Percentiles rank a stretch among this genome's conserved stretches.
These are phyloP conservation scores for Ectropis grisescens DNA, from an alignment of 1,140 invertebrate genomes.

Conservation along the genomic window DNA sequence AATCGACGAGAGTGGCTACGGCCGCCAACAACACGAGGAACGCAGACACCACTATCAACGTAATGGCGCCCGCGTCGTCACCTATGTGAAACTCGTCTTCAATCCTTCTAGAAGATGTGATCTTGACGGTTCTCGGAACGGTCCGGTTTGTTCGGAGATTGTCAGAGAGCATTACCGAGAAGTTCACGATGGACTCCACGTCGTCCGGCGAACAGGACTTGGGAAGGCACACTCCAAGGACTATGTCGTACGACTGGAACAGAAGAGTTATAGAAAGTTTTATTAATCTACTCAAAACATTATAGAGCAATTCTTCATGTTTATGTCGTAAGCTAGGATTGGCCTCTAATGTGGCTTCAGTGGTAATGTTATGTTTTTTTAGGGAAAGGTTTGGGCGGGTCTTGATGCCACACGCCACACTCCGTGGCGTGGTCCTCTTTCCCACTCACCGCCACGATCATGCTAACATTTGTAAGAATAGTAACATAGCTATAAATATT, in stretches of 20 bases:
- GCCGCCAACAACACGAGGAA: constrained; percentile 25
- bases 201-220: constrained; percentile 37
- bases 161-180: constrained; percentile 55
- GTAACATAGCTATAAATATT: too few relatives aligned
- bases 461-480: too few relatives aligned
- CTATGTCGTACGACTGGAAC: constrained; percentile 42
- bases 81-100: constrained; percentile 28
- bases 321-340: too few relatives aligned
- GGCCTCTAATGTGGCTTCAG: too few relatives aligned
- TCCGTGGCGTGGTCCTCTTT: too few relatives aligned
- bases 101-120: constrained; percentile 30
- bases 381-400: too few relatives aligned
- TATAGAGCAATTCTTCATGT: constrained; percentile 4
- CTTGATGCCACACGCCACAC: too few relatives aligned
- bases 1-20: constrained; percentile 37
- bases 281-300: background rate
- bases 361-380: too few relatives aligned
- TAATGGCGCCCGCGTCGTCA: constrained; percentile 30
- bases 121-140: constrained; percentile 26
- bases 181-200: constrained; percentile 40
- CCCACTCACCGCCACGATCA: too few relatives aligned
- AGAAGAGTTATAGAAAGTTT: background rate
- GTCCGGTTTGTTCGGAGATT: constrained; percentile 45
- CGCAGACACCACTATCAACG: constrained; percentile 29
- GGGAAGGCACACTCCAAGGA: constrained; percentile 44